These are phyloP conservation scores for Julus scandinavius DNA, from an alignment of 2,888 invertebrate genomes.

Conservation along the genomic window DNA sequence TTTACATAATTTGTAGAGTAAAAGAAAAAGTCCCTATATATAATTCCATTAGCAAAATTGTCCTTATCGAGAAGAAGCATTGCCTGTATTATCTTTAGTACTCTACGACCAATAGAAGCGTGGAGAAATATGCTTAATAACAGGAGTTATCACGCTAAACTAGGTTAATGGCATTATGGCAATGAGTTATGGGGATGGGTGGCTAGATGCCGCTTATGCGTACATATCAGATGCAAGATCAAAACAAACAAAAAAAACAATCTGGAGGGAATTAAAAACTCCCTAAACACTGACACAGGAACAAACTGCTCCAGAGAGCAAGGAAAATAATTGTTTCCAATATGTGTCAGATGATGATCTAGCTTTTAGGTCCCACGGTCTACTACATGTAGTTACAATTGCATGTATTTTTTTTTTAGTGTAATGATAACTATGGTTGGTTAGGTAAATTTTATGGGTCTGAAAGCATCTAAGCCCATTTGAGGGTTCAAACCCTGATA, in stretches of 20 bases:
- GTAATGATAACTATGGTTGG: no score
- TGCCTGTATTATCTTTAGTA: constrained; percentile 1
- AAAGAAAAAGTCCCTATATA: constrained; percentile 29
- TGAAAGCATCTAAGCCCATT: no score
- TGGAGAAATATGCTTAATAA: constrained; percentile 30
- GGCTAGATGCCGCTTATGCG: background rate
- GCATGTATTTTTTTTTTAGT: no score
- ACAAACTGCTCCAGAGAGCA: background rate
- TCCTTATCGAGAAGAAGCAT: constrained; percentile 29
- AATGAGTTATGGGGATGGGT: constrained; percentile 36
- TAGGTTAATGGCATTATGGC: constrained; percentile 35
- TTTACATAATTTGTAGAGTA: background rate
- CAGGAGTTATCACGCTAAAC: constrained; percentile 20
- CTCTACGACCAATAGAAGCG: background rate
- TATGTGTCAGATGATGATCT: no score
- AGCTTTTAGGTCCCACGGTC: no score
- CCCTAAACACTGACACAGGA: background rate
- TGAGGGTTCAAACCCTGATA: no score
- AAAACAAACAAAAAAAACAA: background rate
- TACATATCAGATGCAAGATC: background rate
- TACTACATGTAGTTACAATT: no score
- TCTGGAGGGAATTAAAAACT: background rate
- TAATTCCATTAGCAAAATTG: constrained; percentile 38
- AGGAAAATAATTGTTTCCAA: no score
- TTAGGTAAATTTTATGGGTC: no score